Evolutionary conservation across 1,140 invertebrate species (phyloP).

Genomic region (Habropoda laboriosa): DNA sequence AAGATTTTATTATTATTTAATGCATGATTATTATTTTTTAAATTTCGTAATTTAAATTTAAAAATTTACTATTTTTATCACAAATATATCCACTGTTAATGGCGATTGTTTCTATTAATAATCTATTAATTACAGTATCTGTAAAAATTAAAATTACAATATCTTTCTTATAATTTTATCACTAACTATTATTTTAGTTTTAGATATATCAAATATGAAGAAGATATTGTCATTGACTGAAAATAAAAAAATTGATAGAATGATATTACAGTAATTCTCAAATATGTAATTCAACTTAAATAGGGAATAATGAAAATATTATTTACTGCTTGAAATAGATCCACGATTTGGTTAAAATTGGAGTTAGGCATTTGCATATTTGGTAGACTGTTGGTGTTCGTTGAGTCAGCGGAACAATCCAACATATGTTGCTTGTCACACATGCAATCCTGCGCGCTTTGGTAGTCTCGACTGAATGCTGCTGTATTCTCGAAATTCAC

Average conservation of each 20-base stretch:
- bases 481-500: conserved; percentile 97
- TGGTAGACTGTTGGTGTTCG: conserved; percentile 73
- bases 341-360: conserved; percentile 83
- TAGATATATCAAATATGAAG: too few species aligned
- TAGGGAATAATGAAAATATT: neutral
- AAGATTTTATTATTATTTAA: neutral
- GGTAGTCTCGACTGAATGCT: conserved; percentile 96
- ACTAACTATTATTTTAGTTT: too few species aligned
- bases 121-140: too few species aligned
- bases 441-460: conserved; percentile 96
- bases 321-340: conserved; percentile 81
- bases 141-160: too few species aligned
- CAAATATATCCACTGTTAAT: too few species aligned
- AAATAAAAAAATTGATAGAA: neutral
- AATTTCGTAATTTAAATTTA: too few species aligned
- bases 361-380: conserved; percentile 77
- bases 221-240: too few species aligned
- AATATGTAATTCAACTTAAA: neutral
- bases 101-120: too few species aligned
- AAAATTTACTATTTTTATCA: too few species aligned
- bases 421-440: conserved; percentile 99
- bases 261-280: neutral
- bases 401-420: conserved; percentile 86
- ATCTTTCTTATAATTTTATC: too few species aligned
- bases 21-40: neutral